A percentile compares a stretch with the other conserved stretches of the same genome.
Evolutionary conservation across 2,888 invertebrate species (phyloP).

Genomic region (Listrodromus nycthemerus): DNA sequence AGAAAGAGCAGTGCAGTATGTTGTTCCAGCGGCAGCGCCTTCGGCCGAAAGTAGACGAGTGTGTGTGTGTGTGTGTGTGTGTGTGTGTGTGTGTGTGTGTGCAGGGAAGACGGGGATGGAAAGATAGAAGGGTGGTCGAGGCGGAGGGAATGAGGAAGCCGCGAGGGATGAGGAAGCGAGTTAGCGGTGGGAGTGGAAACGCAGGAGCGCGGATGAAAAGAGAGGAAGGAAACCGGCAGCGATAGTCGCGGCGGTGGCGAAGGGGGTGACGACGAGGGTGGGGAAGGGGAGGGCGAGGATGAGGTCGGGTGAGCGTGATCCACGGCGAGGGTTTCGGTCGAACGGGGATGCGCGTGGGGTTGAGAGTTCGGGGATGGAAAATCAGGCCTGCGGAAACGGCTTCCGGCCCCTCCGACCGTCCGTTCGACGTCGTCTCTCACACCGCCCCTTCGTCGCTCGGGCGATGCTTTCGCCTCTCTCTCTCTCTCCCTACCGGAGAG

Average conservation of each 20-base stretch:
- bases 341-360: constrained; percentile 36
- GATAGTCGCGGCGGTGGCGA: not conserved
- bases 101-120: not conserved
- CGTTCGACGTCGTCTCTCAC: constrained; percentile 48
- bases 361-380: constrained; percentile 61
- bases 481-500: not conserved
- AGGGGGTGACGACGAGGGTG: not conserved
- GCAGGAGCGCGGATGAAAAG: not conserved
- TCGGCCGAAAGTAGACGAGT: not conserved
- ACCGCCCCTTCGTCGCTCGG: constrained; percentile 14
- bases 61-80: too few species aligned
- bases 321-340: constrained; percentile 2
- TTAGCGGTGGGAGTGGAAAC: constrained; percentile 12
- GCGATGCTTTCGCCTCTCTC: constrained; percentile 15
- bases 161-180: constrained; percentile 34
- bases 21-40: not conserved
- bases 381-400: constrained; percentile 58
- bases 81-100: too few species aligned
- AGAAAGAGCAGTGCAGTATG: not conserved
- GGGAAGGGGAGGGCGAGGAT: constrained; percentile 8
- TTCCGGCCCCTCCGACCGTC: constrained; percentile 56
- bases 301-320: constrained; percentile 13
- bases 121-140: not conserved
- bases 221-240: not conserved
- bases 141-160: not conserved